phyloP scores from a whole-genome alignment of 2,113 vertebrate species.

The Columbina picui region DNA sequence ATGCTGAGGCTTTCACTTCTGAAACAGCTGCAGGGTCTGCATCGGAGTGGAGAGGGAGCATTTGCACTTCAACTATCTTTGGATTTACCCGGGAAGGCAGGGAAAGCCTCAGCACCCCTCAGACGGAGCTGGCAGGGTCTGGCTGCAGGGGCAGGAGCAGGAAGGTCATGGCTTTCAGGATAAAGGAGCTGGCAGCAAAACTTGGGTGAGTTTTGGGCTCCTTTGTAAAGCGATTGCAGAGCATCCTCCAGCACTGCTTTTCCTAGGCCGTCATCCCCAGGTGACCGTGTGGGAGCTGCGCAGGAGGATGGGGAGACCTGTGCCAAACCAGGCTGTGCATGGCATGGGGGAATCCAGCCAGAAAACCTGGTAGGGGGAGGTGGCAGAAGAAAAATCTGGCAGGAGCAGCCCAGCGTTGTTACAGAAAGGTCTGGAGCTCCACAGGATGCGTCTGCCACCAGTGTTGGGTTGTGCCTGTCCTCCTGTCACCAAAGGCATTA shows the following conservation, averaged over 20 bases:
- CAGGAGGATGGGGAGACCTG: background rate
- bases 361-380: background rate
- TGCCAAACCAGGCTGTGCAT: background rate
- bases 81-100: background rate
- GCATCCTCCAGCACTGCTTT: background rate
- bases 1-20: background rate
- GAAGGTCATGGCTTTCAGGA: background rate
- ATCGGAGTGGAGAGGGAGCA: background rate
- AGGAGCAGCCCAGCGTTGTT: accelerated
- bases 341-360: background rate
- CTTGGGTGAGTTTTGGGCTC: background rate
- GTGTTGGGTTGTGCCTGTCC: background rate
- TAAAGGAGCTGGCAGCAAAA: background rate
- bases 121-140: background rate
- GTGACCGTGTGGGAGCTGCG: accelerated
- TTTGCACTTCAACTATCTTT: accelerated
- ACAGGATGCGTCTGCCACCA: no score
- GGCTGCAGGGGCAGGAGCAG: background rate
- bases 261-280: background rate
- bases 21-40: background rate
- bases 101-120: background rate
- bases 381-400: background rate
- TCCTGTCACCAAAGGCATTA: accelerated
- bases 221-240: background rate
- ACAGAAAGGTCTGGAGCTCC: accelerated